phyloP scores from a whole-genome alignment of 2,113 vertebrate genomes.

The Bos javanicus region DNA sequence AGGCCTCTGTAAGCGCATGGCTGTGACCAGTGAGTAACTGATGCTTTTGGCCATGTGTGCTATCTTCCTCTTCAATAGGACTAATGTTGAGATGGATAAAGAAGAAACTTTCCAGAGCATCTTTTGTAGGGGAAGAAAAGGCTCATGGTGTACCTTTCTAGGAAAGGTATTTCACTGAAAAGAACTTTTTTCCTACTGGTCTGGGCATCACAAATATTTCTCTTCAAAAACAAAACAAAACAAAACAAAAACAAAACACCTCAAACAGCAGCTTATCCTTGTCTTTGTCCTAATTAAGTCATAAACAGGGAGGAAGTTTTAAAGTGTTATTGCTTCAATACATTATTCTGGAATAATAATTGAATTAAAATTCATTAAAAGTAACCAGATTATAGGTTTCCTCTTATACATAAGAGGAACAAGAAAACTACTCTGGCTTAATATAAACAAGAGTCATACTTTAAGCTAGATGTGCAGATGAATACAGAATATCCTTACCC shows the following conservation, averaged over 20 bases:
- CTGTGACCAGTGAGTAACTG: not conserved
- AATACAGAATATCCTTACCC: not conserved
- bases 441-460: not conserved
- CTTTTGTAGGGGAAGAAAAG: not conserved
- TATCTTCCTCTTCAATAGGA: not conserved
- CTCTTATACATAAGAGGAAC: not conserved
- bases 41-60: not conserved
- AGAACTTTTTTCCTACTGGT: not conserved
- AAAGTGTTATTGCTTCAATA: not conserved
- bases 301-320: not conserved
- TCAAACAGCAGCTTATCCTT: not conserved
- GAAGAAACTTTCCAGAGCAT: not conserved
- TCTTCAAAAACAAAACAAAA: not conserved
- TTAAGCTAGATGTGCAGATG: not conserved
- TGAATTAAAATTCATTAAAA: not conserved
- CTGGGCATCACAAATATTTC: not conserved
- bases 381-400: not conserved
- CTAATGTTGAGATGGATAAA: not conserved
- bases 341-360: not conserved
- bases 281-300: not conserved
- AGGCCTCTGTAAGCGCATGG: not conserved
- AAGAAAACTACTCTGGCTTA: not conserved
- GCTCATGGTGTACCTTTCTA: not conserved
- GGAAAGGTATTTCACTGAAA: not conserved
- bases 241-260: not conserved